Evolutionary conservation across 2,797 vertebrate species (phyloP).

Genomic region (Nyctibius grandis): DNA sequence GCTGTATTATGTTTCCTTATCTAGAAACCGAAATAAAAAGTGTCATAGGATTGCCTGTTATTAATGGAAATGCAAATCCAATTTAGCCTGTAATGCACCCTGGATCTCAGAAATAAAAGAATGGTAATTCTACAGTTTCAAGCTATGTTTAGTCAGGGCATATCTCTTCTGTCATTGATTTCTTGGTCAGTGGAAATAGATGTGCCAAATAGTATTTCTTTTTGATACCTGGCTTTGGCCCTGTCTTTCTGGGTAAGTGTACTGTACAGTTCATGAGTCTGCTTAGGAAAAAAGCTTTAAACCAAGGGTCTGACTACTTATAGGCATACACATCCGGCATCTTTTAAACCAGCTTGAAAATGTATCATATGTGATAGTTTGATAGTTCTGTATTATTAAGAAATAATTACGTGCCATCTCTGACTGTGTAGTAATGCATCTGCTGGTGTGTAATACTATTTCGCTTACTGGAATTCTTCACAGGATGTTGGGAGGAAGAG

Average conservation of each 20-base stretch:
- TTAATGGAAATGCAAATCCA: neutral
- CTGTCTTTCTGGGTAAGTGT: neutral
- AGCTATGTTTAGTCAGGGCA: neutral
- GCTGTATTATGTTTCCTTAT: neutral
- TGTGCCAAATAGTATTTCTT: neutral
- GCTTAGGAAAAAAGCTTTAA: neutral
- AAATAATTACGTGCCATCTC: neutral
- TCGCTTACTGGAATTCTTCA: neutral
- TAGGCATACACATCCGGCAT: neutral
- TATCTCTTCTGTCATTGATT: neutral
- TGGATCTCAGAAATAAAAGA: neutral
- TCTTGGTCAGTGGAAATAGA: neutral
- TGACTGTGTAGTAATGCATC: neutral
- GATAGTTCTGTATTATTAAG: neutral
- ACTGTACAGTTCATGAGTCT: neutral
- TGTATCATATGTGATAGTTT: neutral
- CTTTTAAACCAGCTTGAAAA: neutral
- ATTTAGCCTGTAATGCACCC: neutral
- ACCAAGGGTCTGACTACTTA: neutral
- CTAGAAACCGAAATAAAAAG: neutral
- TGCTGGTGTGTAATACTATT: neutral
- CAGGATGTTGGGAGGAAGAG: neutral
- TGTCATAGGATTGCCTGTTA: neutral
- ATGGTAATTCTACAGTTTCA: neutral
- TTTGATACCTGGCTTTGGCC: neutral